These are phyloP conservation scores for Agrilus biguttatus DNA, from an alignment of 2,888 invertebrate species.

Conservation along the genomic window DNA sequence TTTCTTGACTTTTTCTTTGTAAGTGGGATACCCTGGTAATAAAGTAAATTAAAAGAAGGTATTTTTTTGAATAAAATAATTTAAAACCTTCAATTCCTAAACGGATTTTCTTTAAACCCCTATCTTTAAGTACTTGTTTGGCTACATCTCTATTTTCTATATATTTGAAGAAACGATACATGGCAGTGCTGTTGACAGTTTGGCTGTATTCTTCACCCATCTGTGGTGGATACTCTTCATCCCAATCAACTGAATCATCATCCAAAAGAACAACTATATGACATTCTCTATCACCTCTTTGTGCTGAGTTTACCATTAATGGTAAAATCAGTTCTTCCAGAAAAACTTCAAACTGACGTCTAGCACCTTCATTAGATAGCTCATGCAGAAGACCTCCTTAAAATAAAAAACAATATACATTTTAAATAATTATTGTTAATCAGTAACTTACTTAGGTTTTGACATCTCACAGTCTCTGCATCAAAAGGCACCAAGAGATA, in stretches of 20 bases:
- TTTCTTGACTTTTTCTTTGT: slow-evolving; percentile 96
- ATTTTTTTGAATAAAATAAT: not conserved
- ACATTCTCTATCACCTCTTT: slow-evolving; percentile 93
- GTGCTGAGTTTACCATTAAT: slow-evolving; percentile 85
- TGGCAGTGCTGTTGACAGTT: slow-evolving; percentile 87
- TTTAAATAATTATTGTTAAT: not conserved
- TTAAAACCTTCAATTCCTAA: slow-evolving; percentile 78
- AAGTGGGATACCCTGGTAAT: slow-evolving; percentile 67
- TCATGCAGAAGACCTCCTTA: slow-evolving; percentile 89
- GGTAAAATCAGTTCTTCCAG: slow-evolving; percentile 91
- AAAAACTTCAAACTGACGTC: slow-evolving; percentile 91
- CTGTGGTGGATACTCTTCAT: slow-evolving; percentile 97
- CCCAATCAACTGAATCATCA: slow-evolving; percentile 96
- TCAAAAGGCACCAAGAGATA: slow-evolving; percentile 96
- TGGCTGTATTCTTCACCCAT: slow-evolving; percentile 99
- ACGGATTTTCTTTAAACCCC: slow-evolving; percentile 96
- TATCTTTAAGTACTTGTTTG: slow-evolving; percentile 96
- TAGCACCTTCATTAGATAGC: slow-evolving; percentile 97
- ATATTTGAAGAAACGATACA: slow-evolving; percentile 98
- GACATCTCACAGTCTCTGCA: slow-evolving; percentile 86
- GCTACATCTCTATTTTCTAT: slow-evolving; percentile 99
- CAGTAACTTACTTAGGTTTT: slow-evolving; percentile 74
- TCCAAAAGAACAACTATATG: slow-evolving; percentile 93
- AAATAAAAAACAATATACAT: not conserved
- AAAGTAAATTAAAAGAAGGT: no score